Evolutionary conservation across 1,140 invertebrate genomes (phyloP), one percentile per base, ranked within the genome.

Genomic region (Pogonomyrmex barbatus): DNA sequence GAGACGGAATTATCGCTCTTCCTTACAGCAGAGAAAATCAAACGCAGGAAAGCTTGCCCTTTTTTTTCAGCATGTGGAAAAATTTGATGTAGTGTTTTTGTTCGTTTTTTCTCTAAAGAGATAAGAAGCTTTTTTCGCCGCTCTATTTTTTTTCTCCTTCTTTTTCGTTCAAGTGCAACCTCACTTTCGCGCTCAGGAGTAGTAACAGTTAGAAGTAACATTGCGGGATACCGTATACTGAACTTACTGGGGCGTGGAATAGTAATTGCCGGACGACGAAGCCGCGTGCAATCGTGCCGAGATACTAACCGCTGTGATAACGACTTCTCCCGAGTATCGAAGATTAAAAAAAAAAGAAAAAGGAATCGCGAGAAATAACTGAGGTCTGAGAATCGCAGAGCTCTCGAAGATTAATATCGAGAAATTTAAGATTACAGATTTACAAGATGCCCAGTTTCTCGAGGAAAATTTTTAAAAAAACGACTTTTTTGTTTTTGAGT

Each of bases 121-220:
- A 12, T 47, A 12, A 33, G n/a, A 12, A 33, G n/a, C 24, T 45
- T 4, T 67, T n/a, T 5, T 58, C 42, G 52, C 4, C 12, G 17
- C 17, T 33, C 14, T 71, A 33, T 17, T 71, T 82, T 71, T 82
- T 42, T 58, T 65, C 58, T 67, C 42, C 39, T 52, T 54, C n/a
- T 50, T 68, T 50, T 60, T 17, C 33, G 10, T 56, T 50, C 33
- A n/a, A 58, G 30, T 73, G 24, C 17, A 60, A 54, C 30, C 12
- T 60, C 56, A 75, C 81, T 88, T 75, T 71, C 67, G 42, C 73
- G 47, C 47, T 17, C 42, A 12, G 50, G 14, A 56, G 47, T 50
- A 87, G 79, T 88, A 56, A 54, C 56, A 87, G 79, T 88, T 88
- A 88, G 52, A 83, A 58, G 39, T 62, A 88, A 77, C 70, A 71